These are phyloP conservation scores for Cantharis rustica DNA, from an alignment of 2,888 invertebrate species.

Conservation along the genomic window DNA sequence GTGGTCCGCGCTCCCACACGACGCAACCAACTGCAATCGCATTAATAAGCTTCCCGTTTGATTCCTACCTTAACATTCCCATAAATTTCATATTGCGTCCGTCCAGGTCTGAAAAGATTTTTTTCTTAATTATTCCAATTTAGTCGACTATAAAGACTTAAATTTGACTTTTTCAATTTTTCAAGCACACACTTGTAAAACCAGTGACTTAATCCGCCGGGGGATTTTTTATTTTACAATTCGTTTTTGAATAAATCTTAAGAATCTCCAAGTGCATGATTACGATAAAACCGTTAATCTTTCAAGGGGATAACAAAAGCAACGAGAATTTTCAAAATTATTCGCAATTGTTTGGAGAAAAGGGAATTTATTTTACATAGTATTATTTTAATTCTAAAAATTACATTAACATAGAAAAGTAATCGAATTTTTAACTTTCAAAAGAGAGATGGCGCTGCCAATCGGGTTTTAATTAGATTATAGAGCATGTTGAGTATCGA, in stretches of 20 bases:
- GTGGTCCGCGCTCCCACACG: constrained; percentile 48
- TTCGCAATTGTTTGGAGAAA: not conserved
- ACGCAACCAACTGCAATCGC: constrained; percentile 41
- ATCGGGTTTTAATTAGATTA: too few relatives aligned
- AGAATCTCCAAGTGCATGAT: not conserved
- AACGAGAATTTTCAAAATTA: not conserved
- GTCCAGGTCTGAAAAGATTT: not conserved
- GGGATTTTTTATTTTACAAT: not conserved
- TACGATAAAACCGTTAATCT: not conserved
- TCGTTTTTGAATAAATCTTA: not conserved
- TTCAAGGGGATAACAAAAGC: not conserved
- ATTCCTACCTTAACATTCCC: constrained; percentile 21
- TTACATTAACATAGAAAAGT: too few relatives aligned
- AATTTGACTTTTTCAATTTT: not conserved
- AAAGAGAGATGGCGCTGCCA: too few relatives aligned
- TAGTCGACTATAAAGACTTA: not conserved
- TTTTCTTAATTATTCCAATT: not conserved
- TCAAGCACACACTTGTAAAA: not conserved
- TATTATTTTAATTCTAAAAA: too few relatives aligned
- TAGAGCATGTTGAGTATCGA: too few relatives aligned
- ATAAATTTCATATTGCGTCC: constrained; percentile 9
- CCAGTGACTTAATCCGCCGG: not conserved
- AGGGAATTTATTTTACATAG: too few relatives aligned
- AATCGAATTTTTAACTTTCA: too few relatives aligned
- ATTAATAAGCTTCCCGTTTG: constrained; percentile 1